These are phyloP conservation scores for Spilarctia lutea DNA, from an alignment of 2,888 invertebrate genomes.

Conservation along the genomic window DNA sequence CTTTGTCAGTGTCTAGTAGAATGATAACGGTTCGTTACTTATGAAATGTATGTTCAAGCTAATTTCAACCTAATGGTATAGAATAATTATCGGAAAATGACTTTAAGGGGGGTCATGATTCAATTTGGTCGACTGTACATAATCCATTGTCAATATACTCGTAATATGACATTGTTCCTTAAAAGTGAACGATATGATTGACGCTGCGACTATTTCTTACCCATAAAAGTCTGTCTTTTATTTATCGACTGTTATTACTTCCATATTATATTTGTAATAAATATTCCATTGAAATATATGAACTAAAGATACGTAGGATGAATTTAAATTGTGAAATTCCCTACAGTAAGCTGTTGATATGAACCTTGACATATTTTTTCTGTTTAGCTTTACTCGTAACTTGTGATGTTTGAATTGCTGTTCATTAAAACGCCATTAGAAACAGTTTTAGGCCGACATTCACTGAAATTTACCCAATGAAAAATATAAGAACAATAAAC, in stretches of 20 bases:
- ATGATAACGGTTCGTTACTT: no score
- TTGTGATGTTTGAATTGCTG: not conserved
- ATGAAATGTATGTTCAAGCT: no score
- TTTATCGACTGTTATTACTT: conserved; percentile 25
- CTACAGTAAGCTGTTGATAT: not conserved
- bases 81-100: no score
- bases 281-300: conserved; percentile 23
- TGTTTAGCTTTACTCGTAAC: not conserved
- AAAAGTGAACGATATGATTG: conserved; percentile 23
- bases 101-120: no score
- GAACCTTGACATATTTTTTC: not conserved
- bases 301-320: not conserved
- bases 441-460: not conserved
- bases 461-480: not conserved
- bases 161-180: conserved; percentile 26
- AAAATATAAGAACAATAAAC: not conserved
- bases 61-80: no score
- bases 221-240: conserved; percentile 27
- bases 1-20: no score
- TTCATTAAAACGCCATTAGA: not conserved
- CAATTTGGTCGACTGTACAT: no score
- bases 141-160: not conserved
- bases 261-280: conserved; percentile 33
- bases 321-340: not conserved
- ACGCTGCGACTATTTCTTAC: conserved; percentile 25